Conservation (phyloP, 1,140 invertebrate genomes). For the Mamestra configurata region DNA sequence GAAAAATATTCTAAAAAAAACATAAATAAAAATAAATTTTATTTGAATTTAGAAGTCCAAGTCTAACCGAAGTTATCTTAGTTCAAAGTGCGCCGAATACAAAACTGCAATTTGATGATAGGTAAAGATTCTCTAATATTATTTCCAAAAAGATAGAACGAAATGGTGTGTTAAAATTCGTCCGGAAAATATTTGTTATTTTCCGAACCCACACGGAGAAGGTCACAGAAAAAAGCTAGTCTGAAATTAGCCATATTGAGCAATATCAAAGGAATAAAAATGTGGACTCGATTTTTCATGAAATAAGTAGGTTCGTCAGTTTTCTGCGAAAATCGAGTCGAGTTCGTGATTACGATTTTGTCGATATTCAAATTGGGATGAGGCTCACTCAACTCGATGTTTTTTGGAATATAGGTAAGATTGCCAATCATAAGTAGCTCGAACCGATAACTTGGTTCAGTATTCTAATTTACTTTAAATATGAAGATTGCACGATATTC, state of each 20-base stretch:
- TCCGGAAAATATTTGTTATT: too few relatives aligned
- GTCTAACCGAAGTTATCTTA: too few relatives aligned
- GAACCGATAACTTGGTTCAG: not conserved
- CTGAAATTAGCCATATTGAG: constrained; percentile 27
- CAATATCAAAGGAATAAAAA: constrained; percentile 19
- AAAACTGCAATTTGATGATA: too few relatives aligned
- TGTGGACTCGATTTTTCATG: not conserved
- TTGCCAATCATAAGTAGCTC: constrained; percentile 6
- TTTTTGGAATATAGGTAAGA: constrained; percentile 10
- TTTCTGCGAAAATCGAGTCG: not conserved
- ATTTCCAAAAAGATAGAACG: too few relatives aligned
- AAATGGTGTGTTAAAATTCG: too few relatives aligned
- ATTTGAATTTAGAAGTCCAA: too few relatives aligned
- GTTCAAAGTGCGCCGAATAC: too few relatives aligned
- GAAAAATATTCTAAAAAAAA: too few relatives aligned
- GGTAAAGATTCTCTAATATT: too few relatives aligned
- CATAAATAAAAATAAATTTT: too few relatives aligned
- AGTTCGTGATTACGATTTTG: constrained; percentile 7
- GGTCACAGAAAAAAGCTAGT: not conserved
- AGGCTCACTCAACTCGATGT: not conserved
- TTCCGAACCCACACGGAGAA: too few relatives aligned
- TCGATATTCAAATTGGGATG: constrained; percentile 26
- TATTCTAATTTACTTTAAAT: not conserved
- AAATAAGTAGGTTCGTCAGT: not conserved
- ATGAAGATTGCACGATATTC: not conserved